Evolutionary conservation across 1,140 invertebrate species (phyloP).

Genomic region (Caenorhabditis brenneri): DNA sequence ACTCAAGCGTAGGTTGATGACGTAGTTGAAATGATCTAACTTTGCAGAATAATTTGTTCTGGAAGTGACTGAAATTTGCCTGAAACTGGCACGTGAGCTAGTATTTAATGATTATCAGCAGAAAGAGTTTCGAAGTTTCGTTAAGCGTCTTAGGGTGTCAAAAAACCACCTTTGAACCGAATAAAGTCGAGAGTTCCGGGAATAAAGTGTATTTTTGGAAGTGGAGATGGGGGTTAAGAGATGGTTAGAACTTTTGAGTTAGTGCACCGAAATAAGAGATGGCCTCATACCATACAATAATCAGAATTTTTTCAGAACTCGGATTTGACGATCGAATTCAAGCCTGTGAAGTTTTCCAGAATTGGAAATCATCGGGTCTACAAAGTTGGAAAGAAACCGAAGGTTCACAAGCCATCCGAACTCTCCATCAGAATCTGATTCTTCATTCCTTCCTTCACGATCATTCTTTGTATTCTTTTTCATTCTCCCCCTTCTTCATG

Average conservation of each 20-base stretch:
- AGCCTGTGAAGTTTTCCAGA: constrained; percentile 6
- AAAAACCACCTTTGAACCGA: constrained; percentile 35
- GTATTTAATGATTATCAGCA: constrained; percentile 27
- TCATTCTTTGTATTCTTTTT: neutral
- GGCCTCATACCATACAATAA: neutral
- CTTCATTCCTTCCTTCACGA: neutral
- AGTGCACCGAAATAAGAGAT: too few species aligned
- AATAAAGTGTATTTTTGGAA: neutral
- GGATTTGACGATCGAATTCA: constrained; percentile 19
- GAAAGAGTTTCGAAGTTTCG: too few species aligned
- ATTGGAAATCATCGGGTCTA: neutral
- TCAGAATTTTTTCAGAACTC: neutral
- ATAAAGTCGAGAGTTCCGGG: neutral
- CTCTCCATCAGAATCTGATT: neutral
- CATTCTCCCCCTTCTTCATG: too few species aligned
- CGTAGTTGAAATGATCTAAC: neutral
- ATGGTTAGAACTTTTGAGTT: neutral
- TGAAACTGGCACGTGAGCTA: constrained; percentile 15
- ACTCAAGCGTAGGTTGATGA: neutral
- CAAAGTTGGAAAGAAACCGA: too few species aligned
- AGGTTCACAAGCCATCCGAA: neutral
- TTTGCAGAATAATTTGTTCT: neutral
- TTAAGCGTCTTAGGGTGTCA: constrained; percentile 40
- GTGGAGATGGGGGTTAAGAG: neutral
- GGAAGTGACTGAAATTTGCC: neutral